A percentile compares a stretch with the other conserved stretches of the same genome.
Conservation (phyloP, 2,797 vertebrate species). For the Hephaestus fuliginosus region DNA sequence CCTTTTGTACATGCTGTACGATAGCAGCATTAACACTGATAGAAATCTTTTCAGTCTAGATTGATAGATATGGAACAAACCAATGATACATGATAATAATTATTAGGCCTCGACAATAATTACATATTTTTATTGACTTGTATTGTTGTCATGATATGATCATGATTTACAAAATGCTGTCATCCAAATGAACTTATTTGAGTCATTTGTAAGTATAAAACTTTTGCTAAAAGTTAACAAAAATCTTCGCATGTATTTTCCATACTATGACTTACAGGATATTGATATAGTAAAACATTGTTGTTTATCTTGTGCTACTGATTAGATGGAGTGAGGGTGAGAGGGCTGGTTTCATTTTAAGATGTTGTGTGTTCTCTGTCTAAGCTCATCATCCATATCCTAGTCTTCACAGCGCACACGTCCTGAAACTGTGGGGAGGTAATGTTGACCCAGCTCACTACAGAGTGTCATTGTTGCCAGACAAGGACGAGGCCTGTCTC, state of each 20-base stretch:
- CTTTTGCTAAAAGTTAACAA: too few species aligned
- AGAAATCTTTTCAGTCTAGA: background rate
- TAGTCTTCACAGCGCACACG: constrained; percentile 50
- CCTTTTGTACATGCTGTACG: background rate
- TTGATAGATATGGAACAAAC: background rate
- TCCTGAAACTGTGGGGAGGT: constrained; percentile 78
- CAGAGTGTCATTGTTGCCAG: constrained; percentile 66
- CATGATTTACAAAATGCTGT: background rate
- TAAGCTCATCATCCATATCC: constrained; percentile 49
- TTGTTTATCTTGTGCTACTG: background rate
- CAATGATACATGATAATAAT: background rate
- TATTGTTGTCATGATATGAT: background rate
- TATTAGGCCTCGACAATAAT: background rate
- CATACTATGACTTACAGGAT: background rate
- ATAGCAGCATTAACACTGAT: background rate
- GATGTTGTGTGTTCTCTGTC: constrained; percentile 1
- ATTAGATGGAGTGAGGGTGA: background rate
- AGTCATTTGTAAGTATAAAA: background rate
- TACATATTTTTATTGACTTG: background rate
- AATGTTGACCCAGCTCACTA: constrained; percentile 83
- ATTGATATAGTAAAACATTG: background rate
- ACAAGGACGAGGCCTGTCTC: constrained; percentile 61
- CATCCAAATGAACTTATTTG: background rate
- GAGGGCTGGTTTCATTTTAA: background rate
- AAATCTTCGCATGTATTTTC: background rate